These are phyloP conservation scores for Pyralis farinalis DNA, from an alignment of 2,888 invertebrate genomes.

Conservation along the genomic window DNA sequence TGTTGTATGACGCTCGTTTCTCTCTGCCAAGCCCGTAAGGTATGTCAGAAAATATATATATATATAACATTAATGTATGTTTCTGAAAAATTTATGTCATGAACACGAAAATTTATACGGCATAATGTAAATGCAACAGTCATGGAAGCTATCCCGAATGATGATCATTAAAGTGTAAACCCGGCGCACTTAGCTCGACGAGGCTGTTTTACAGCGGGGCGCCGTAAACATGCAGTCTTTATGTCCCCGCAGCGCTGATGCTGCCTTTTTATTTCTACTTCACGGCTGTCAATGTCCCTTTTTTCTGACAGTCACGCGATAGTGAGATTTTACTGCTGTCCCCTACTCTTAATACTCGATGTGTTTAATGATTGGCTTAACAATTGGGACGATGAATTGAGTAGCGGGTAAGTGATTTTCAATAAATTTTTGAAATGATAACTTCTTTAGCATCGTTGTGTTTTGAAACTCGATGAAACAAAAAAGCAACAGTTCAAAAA, in stretches of 20 bases:
- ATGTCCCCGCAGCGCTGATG: constrained; percentile 40
- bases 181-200: constrained; percentile 34
- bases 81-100: too few relatives aligned
- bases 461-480: too few relatives aligned
- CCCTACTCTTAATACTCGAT: background rate
- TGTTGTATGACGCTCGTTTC: too few relatives aligned
- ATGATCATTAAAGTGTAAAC: constrained; percentile 23
- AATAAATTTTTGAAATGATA: too few relatives aligned
- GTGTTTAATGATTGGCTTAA: background rate
- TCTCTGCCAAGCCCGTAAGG: too few relatives aligned
- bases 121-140: background rate
- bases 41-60: too few relatives aligned
- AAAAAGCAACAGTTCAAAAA: too few relatives aligned
- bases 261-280: constrained; percentile 52
- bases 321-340: constrained; percentile 23
- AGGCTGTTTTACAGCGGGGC: constrained; percentile 38
- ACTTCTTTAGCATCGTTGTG: too few relatives aligned
- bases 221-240: constrained; percentile 60
- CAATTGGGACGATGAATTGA: too few relatives aligned
- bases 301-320: constrained; percentile 43
- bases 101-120: too few relatives aligned
- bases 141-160: constrained; percentile 6
- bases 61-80: too few relatives aligned
- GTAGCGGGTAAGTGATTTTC: too few relatives aligned
- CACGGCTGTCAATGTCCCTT: constrained; percentile 42